Evolutionary conservation across 2,888 invertebrate genomes (phyloP).

Genomic region (Sinhomidia bicolor): DNA sequence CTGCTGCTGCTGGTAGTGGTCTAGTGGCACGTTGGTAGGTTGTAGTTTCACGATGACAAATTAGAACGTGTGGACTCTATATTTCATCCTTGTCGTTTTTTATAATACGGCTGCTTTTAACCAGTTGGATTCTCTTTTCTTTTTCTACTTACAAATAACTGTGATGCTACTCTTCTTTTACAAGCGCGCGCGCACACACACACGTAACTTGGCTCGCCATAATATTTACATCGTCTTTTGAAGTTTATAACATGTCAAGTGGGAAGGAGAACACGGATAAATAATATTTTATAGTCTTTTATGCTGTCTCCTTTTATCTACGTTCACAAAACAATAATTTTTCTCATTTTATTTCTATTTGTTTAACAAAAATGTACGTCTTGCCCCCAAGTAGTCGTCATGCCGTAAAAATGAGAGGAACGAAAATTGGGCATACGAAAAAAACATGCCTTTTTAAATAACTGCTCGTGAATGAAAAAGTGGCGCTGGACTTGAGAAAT

Average conservation of each 20-base stretch:
- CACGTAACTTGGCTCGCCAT: too few relatives aligned
- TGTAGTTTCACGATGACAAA: constrained; percentile 59
- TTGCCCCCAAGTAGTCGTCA: not conserved
- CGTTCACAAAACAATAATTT: not conserved
- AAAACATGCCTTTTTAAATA: too few relatives aligned
- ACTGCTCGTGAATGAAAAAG: too few relatives aligned
- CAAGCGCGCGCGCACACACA: too few relatives aligned
- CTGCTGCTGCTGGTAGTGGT: not conserved
- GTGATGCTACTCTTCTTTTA: too few relatives aligned
- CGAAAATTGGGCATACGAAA: too few relatives aligned
- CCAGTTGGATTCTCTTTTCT: not conserved
- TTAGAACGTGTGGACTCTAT: constrained; percentile 49
- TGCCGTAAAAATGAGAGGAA: not conserved
- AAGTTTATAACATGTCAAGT: not conserved
- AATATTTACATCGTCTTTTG: not conserved
- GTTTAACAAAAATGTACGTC: not conserved
- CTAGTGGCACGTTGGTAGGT: not conserved
- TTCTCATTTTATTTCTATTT: not conserved
- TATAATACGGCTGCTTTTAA: not conserved
- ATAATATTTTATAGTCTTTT: not conserved
- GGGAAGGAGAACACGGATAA: not conserved
- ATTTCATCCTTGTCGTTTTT: not conserved
- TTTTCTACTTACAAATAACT: too few relatives aligned
- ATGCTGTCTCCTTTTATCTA: not conserved
- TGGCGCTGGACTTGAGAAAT: not conserved